A percentile compares a stretch with the other conserved stretches of the same genome.
Conservation (phyloP, 2,113 vertebrate species). For the Hyperopisus bebe region DNA sequence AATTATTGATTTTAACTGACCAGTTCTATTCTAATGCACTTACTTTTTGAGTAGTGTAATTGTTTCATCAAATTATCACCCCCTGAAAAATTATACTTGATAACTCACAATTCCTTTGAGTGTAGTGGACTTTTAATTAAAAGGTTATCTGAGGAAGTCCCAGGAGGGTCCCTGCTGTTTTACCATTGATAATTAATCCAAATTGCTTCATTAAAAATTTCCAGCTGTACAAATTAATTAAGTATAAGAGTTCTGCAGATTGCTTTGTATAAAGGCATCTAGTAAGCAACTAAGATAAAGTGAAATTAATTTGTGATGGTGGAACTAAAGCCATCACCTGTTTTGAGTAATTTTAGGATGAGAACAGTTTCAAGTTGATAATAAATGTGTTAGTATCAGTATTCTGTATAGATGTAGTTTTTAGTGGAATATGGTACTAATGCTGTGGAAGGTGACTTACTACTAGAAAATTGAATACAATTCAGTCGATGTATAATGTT, state of each 20-base stretch:
- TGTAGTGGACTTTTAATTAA: conserved; percentile 11
- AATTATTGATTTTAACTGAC: neutral
- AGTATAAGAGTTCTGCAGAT: neutral
- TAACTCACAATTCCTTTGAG: neutral
- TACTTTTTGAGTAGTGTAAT: neutral
- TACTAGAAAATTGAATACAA: neutral
- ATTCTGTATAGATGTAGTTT: neutral
- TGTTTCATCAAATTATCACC: neutral
- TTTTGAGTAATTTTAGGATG: neutral
- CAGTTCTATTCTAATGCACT: neutral
- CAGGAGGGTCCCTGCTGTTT: conserved; percentile 9
- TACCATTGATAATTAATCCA: conserved; percentile 9
- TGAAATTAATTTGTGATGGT: neutral
- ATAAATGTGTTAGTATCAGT: neutral
- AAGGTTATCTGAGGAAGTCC: conserved; percentile 3
- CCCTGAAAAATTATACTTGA: neutral
- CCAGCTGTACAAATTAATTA: neutral
- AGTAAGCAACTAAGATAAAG: neutral
- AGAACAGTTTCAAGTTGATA: neutral
- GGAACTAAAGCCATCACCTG: neutral
- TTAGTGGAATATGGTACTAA: neutral
- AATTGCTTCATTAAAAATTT: conserved; percentile 9
- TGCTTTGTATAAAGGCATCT: neutral
- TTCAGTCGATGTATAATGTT: neutral
- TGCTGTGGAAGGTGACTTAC: neutral